Evolutionary conservation across 2,113 vertebrate species (phyloP), one percentile per base, ranked within the genome.

Genomic region (Ceuthmochares aereus): DNA sequence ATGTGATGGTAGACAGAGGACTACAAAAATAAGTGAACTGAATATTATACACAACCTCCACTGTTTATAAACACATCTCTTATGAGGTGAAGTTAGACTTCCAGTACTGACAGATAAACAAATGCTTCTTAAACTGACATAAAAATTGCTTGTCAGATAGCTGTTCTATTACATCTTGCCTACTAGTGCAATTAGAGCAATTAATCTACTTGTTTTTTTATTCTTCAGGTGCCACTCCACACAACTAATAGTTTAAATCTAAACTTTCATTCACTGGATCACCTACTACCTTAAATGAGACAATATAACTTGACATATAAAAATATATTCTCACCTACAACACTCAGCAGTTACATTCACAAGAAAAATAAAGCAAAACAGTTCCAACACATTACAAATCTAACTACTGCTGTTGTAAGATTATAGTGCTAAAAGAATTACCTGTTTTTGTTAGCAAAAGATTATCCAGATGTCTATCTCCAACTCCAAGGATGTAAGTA

Each of bases 391-490:
- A 66, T 22, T 12, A 79, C n/a, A 87, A 91, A 69, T 79, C 72
- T n/a, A 85, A 64, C 30, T 91, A 79, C 47, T 54, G 43, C 8
- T 79, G 25, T 68, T 68, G 42, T 23, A 60, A 94, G 74, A 75
- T 37, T 43, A 75, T 40, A 87, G 5, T 73, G 63, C 51, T 69
- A 66, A 82, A 76, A 75, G n/a, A 85, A 78, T 97, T 97, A 98
- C 98, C 98, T 59, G 99, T 99, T 97, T 99, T 99, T 36, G 99
- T 99, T 85, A 99, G 98, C 47, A 99, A 97, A 94, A 99, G 98
- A 80, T 99, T 99, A 98, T 99, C 99, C 97, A 99, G 97, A 95
- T 99, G 99, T 96, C 99, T 97, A 94, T 99, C 99, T 96, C 99
- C 99, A 36, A 99, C 99, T 74, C 99, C 99, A 58, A 99, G 98